Conservation (phyloP, 2,113 vertebrate species). For the Proteles cristata region DNA sequence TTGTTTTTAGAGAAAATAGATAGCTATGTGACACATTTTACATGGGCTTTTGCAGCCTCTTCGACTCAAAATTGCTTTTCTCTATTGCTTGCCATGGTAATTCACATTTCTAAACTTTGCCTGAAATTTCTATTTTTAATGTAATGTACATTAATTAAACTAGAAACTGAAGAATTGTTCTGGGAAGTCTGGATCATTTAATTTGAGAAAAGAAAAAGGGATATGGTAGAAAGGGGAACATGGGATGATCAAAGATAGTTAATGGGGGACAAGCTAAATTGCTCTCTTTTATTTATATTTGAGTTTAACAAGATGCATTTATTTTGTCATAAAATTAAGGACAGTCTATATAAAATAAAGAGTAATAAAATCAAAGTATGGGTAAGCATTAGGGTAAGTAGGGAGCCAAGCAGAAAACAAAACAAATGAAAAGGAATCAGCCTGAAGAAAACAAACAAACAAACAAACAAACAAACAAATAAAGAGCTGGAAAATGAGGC, state of each 20-base stretch:
- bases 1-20: not conserved
- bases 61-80: not conserved
- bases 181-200: not conserved
- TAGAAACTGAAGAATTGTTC: not conserved
- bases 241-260: not conserved
- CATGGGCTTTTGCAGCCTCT: not conserved
- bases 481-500: not conserved
- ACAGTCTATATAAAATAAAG: not conserved
- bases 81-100: not conserved
- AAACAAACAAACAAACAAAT: not conserved
- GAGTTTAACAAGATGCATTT: not conserved
- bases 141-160: not conserved
- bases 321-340: conserved; percentile 5
- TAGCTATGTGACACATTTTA: not conserved
- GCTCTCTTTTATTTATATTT: not conserved
- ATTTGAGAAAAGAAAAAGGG: not conserved
- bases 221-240: not conserved
- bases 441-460: not conserved
- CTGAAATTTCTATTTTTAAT: not conserved
- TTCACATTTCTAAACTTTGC: not conserved
- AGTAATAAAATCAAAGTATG: not conserved
- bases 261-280: not conserved
- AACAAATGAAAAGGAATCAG: not conserved
- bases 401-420: not conserved
- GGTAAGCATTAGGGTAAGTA: not conserved